These are phyloP conservation scores for Leptopterna dolabrata DNA, from an alignment of 2,888 invertebrate species.

Conservation along the genomic window DNA sequence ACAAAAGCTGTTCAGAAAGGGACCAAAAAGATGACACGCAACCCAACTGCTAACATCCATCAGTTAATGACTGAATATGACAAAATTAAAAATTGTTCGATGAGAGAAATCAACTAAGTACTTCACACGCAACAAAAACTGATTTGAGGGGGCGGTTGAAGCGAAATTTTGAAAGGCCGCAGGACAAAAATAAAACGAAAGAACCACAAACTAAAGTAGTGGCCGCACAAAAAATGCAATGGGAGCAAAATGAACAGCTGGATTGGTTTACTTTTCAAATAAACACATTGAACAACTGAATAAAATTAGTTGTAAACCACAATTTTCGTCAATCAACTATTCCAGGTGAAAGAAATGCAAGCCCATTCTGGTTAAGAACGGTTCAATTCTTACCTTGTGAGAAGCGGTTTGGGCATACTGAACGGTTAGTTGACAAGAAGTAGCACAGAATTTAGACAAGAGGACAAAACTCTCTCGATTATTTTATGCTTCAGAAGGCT, in stretches of 20 bases:
- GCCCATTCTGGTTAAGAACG: slow-evolving; percentile 20
- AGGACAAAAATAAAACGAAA: not conserved
- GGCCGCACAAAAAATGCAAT: not conserved
- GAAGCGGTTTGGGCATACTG: slow-evolving; percentile 40
- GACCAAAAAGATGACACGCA: not conserved
- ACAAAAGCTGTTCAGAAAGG: not conserved
- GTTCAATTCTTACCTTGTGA: slow-evolving; percentile 46
- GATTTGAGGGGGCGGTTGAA: not conserved
- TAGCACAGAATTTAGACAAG: slow-evolving; percentile 50
- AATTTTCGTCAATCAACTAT: not conserved
- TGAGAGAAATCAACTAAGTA: slow-evolving; percentile 44
- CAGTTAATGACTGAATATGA: not conserved
- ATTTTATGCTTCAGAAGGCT: slow-evolving; percentile 28
- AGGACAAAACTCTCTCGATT: slow-evolving; percentile 21
- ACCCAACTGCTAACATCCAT: slow-evolving; percentile 10
- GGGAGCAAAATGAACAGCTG: not conserved
- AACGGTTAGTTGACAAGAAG: slow-evolving; percentile 37
- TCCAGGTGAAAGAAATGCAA: slow-evolving; percentile 4
- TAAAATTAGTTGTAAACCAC: not conserved
- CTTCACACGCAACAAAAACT: slow-evolving; percentile 21
- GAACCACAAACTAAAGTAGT: not conserved
- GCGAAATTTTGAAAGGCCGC: slow-evolving; percentile 25
- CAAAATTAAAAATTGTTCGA: slow-evolving; percentile 30
- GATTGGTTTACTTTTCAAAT: slow-evolving; percentile 1
- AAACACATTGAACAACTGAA: not conserved